These are phyloP conservation scores for Leptoclinus maculatus DNA, from an alignment of 2,797 vertebrate genomes.

Conservation along the genomic window DNA sequence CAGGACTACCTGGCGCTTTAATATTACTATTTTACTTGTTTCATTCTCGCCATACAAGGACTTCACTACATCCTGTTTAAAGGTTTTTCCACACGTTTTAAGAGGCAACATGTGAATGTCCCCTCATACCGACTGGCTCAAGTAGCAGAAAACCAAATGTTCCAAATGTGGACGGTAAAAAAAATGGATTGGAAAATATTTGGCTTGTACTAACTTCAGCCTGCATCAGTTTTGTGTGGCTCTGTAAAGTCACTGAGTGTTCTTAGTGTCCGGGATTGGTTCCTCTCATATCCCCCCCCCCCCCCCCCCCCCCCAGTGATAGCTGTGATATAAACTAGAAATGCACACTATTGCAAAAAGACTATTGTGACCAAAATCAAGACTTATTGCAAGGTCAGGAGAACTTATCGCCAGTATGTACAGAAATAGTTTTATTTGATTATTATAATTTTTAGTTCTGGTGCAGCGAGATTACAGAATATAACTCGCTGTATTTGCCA, in stretches of 20 bases:
- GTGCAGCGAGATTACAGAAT: constrained; percentile 32
- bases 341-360: constrained; percentile 53
- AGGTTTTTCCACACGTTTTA: no score
- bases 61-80: no score
- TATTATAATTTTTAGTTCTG: constrained; percentile 17
- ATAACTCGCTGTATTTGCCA: constrained; percentile 39
- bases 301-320: no score
- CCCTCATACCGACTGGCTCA: not conserved
- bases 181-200: not conserved
- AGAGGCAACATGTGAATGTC: no score
- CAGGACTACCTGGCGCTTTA: no score
- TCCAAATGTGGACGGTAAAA: not conserved
- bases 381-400: constrained; percentile 53
- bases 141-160: constrained; percentile 9
- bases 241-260: no score
- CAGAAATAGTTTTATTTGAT: constrained; percentile 39
- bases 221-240: no score
- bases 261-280: no score
- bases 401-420: constrained; percentile 55
- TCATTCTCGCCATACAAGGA: no score
- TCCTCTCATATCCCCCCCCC: no score
- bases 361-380: constrained; percentile 54
- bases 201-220: not conserved
- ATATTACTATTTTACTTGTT: no score
- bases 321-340: no score